These are phyloP conservation scores for Pseudocheirus occidentalis DNA, from an alignment of 2,797 vertebrate species.

Conservation along the genomic window DNA sequence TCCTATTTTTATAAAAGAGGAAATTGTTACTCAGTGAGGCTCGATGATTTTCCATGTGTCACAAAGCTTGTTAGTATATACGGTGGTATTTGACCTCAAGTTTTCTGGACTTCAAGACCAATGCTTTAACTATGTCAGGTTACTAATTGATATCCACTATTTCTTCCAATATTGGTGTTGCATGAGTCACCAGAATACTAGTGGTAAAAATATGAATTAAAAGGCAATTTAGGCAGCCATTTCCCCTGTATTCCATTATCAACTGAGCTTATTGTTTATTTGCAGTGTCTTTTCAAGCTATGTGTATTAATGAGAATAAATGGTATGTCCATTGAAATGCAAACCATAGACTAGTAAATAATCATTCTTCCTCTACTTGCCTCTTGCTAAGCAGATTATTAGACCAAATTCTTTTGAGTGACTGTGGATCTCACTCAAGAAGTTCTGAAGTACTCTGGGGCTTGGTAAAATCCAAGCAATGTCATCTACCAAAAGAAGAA, in stretches of 20 bases:
- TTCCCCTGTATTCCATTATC: not conserved
- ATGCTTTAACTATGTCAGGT: not conserved
- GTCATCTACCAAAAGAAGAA: not conserved
- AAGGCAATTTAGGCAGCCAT: not conserved
- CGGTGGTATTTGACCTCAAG: not conserved
- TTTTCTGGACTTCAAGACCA: not conserved
- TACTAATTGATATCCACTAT: not conserved
- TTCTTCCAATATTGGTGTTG: not conserved
- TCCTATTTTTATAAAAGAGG: not conserved
- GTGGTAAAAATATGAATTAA: not conserved
- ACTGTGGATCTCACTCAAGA: not conserved
- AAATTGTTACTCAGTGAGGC: not conserved
- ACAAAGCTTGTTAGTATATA: not conserved
- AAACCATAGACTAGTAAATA: not conserved
- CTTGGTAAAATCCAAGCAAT: not conserved
- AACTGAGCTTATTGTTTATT: not conserved
- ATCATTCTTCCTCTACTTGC: not conserved
- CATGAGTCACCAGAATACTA: not conserved
- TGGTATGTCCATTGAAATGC: not conserved
- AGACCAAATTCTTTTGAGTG: not conserved
- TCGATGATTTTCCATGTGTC: not conserved
- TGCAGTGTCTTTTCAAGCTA: not conserved
- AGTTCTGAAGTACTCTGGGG: not conserved
- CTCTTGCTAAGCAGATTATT: not conserved
- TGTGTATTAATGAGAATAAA: not conserved